phyloP scores from a whole-genome alignment of 2,113 vertebrate species.

The Delphinapterus leucas region DNA sequence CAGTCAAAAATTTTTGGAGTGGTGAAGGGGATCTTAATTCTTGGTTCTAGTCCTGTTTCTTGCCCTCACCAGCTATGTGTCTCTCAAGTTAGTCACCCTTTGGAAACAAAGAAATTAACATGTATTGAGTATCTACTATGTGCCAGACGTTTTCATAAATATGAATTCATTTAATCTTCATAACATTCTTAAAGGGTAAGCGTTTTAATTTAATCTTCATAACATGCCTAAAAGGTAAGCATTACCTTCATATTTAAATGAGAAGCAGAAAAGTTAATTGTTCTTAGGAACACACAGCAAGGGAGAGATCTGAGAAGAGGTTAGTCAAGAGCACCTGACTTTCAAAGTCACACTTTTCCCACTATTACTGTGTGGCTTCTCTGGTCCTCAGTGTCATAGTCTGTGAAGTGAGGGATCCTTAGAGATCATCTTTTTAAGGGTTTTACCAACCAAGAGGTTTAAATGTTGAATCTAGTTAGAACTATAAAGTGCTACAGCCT shows the following conservation, averaged over 20 bases:
- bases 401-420: background rate
- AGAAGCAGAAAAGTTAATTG: background rate
- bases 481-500: background rate
- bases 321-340: background rate
- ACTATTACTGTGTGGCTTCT: background rate
- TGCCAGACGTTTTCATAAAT: slow-evolving; percentile 17
- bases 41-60: background rate
- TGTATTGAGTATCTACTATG: background rate
- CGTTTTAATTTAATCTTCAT: slow-evolving; percentile 21
- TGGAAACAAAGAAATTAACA: background rate
- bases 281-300: background rate
- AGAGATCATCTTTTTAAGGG: background rate
- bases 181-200: background rate
- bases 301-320: background rate
- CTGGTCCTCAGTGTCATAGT: background rate
- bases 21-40: background rate
- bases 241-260: background rate
- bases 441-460: background rate
- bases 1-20: background rate
- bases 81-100: background rate
- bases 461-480: background rate
- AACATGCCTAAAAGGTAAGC: background rate
- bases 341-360: background rate
- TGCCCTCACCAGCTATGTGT: background rate
- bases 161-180: slow-evolving; percentile 3